Base-by-base conservation (phyloP, 2,797 vertebrate species). In the Typhlichthys subterraneus region DNA sequence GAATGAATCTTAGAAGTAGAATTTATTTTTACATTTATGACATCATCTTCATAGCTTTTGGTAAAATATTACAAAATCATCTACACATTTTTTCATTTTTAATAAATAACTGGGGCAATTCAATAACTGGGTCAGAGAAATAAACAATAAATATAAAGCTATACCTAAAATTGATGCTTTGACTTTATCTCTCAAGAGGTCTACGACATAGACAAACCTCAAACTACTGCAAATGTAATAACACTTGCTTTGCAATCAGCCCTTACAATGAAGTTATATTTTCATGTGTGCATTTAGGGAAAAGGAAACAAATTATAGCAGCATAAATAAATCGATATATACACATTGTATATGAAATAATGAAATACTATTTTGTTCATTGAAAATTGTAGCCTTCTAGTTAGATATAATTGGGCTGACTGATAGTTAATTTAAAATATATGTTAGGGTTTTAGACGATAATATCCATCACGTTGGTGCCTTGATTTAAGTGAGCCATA, bases 281-380 rank as follows among this genome's bases (percentile, higher is more conserved):
- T 65, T 61, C 13, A 33, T 60, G 48, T 60, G 45, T 49, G 12
- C 14, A 45, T 53, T 74, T 57, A 13, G 42, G 15, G 10, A 47
- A 33, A 57, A 29, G 49, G 29, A 53, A 5, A 54, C 15, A n/a
- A 49, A 13, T 23, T 51, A 17, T 55, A 65, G 54, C 48, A 51
- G 58, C 46, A 33, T 15, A 67, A 60, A 57, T 7, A 54, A 15
- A 14, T n/a, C 53, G 13, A 59, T 55, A 42, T 61, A 53, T 47
- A 64, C 29, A 59, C 55, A 75, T 73, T 56, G 19, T 60, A 70
- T 71, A 82, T 73, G 49, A 23, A 78, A 77, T 51, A 55, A n/a
- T n/a, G n/a, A n/a, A n/a, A n/a, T n/a, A n/a, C 65, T 76, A 59
- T 73, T 80, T 81, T 75, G 49, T 79, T 69, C 33, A 65, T 14